Conservation (phyloP, 2,113 vertebrate genomes). For the Neodontobutis hainanensis region DNA sequence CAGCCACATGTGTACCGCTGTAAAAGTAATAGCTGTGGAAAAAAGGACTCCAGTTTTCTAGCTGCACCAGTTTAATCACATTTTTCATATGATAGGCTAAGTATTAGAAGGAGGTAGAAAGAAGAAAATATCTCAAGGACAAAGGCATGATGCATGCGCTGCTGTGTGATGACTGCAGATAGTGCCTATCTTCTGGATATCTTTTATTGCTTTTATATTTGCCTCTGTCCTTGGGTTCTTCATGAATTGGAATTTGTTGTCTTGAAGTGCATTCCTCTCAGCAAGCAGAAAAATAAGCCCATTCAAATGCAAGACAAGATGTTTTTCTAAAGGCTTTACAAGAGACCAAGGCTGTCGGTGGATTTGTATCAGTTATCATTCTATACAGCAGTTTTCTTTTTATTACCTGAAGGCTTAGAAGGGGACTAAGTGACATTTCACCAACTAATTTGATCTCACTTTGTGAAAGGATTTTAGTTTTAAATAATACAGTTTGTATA, state of each 20-base stretch:
- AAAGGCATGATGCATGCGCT: slow-evolving; percentile 77
- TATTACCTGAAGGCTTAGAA: too few species aligned
- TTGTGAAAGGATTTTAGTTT: too few species aligned
- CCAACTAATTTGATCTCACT: too few species aligned
- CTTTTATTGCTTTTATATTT: slow-evolving; percentile 76
- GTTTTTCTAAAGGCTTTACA: slow-evolving; percentile 32
- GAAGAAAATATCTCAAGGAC: slow-evolving; percentile 77
- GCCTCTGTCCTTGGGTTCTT: slow-evolving; percentile 72
- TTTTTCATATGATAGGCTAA: slow-evolving; percentile 73
- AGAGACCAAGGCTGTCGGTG: slow-evolving; percentile 8
- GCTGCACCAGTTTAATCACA: slow-evolving; percentile 74
- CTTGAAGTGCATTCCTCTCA: slow-evolving; percentile 57
- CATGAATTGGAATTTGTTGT: slow-evolving; percentile 71
- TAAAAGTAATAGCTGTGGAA: slow-evolving; percentile 65
- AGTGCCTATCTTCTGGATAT: slow-evolving; percentile 70
- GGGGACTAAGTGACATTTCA: too few species aligned
- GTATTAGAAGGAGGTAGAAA: slow-evolving; percentile 48
- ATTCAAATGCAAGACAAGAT: slow-evolving; percentile 40
- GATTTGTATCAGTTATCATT: background rate
- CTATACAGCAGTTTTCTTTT: too few species aligned
- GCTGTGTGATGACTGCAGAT: slow-evolving; percentile 71
- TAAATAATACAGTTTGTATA: too few species aligned
- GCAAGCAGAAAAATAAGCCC: slow-evolving; percentile 44
- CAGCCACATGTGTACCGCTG: slow-evolving; percentile 32
- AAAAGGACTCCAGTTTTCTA: slow-evolving; percentile 54